Conservation (phyloP, 2,113 vertebrate species). For the Malurus cyaneus region DNA sequence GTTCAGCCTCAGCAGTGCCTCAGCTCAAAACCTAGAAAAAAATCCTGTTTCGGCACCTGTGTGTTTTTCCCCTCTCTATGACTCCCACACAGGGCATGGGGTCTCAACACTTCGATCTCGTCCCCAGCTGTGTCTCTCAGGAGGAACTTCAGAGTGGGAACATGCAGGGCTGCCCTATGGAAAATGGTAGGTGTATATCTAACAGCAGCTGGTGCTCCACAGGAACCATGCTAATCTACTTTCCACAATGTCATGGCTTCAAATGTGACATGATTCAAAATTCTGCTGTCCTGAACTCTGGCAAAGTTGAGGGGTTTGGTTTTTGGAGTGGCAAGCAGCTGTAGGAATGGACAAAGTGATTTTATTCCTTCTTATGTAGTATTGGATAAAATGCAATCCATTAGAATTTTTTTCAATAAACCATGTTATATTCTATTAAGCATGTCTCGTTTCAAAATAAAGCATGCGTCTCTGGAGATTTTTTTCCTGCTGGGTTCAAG, state of each 20-base stretch:
- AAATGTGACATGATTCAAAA: not conserved
- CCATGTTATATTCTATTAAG: not conserved
- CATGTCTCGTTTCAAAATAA: not conserved
- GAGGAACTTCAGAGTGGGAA: not conserved
- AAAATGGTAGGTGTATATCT: not conserved
- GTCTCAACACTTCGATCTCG: not conserved
- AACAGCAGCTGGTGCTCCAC: not conserved
- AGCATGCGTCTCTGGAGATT: not conserved
- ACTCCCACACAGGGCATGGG: fast-evolving
- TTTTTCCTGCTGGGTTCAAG: not conserved
- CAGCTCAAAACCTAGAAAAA: not conserved
- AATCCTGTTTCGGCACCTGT: not conserved
- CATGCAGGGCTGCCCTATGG: not conserved
- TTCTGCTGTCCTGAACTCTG: not conserved
- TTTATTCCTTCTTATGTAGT: not conserved
- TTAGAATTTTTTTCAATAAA: not conserved
- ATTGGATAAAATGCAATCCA: not conserved
- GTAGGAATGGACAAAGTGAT: not conserved
- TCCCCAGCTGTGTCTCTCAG: not conserved
- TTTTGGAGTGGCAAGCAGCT: not conserved
- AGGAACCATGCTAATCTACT: not conserved
- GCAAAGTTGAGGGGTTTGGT: not conserved
- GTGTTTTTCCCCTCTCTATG: not conserved
- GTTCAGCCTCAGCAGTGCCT: not conserved
- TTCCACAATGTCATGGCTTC: not conserved